These are phyloP conservation scores for Meganola albula DNA, from an alignment of 2,888 invertebrate species.

Conservation along the genomic window DNA sequence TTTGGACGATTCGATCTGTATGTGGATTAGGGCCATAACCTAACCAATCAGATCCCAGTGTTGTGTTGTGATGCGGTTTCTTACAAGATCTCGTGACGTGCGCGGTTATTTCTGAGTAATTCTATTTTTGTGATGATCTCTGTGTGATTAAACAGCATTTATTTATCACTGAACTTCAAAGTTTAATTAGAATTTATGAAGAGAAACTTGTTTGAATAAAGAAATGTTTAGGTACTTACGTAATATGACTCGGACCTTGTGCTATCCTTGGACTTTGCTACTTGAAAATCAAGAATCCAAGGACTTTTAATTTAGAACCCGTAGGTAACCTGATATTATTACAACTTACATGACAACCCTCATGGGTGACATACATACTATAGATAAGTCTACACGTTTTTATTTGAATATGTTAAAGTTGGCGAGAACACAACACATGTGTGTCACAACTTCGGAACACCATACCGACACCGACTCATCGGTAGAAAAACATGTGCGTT, in stretches of 20 bases:
- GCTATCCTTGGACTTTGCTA: too few species aligned
- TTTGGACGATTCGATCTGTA: conserved; percentile 36
- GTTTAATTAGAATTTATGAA: conserved; percentile 29
- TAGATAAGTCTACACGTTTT: conserved; percentile 7
- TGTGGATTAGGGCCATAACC: conserved; percentile 26
- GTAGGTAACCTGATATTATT: too few species aligned
- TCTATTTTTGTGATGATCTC: conserved; percentile 61
- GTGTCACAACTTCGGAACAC: conserved; percentile 6
- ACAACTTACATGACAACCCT: too few species aligned
- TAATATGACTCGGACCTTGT: too few species aligned
- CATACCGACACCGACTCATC: too few species aligned
- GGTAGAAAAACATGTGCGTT: conserved; percentile 1
- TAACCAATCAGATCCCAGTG: conserved; percentile 27
- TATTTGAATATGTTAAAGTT: conserved; percentile 2
- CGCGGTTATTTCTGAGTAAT: conserved; percentile 57
- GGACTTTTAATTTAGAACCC: too few species aligned
- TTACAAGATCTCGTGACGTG: conserved; percentile 44
- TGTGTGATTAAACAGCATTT: conserved; percentile 56
- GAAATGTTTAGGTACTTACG: too few species aligned
- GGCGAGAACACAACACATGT: conserved; percentile 11
- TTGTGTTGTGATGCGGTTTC: conserved; percentile 36
- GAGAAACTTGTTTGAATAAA: too few species aligned
- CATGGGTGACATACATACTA: too few species aligned
- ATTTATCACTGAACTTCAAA: conserved; percentile 33
- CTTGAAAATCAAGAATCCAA: too few species aligned